These are phyloP conservation scores for Leptothorax acervorum DNA, from an alignment of 2,888 invertebrate species.

Conservation along the genomic window DNA sequence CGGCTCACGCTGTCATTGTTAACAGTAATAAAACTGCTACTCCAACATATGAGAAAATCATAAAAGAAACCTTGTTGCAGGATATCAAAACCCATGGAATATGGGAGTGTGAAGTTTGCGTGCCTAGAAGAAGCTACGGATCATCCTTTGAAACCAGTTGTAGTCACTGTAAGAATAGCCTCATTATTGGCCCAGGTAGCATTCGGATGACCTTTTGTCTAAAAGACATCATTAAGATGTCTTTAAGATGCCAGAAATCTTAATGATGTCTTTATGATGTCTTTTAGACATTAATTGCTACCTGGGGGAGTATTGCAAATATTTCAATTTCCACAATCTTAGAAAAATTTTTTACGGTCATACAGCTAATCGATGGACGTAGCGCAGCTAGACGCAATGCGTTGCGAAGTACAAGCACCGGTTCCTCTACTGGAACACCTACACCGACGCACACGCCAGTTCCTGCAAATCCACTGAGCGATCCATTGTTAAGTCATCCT, in stretches of 20 bases:
- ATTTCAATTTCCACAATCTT: neutral
- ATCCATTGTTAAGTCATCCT: conserved; percentile 86
- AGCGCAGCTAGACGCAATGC: conserved; percentile 86
- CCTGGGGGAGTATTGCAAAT: neutral
- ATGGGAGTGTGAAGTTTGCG: conserved; percentile 69
- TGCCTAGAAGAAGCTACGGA: conserved; percentile 85
- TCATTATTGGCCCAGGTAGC: too few relatives aligned
- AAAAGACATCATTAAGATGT: too few relatives aligned
- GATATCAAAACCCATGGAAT: conserved; percentile 79
- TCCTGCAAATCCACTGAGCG: conserved; percentile 84
- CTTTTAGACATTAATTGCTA: too few relatives aligned
- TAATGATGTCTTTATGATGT: too few relatives aligned
- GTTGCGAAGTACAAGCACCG: conserved; percentile 86
- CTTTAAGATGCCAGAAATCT: too few relatives aligned
- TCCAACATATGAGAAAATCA: neutral
- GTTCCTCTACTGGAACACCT: conserved; percentile 86
- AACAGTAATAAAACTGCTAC: neutral
- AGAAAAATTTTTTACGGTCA: conserved; percentile 38
- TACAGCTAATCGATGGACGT: conserved; percentile 87
- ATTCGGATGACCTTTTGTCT: too few relatives aligned
- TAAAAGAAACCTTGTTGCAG: conserved; percentile 67
- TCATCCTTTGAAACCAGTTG: conserved; percentile 88
- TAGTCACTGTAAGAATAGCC: conserved; percentile 84
- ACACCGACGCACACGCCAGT: conserved; percentile 83
- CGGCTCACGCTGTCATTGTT: neutral